These are phyloP conservation scores for Anser cygnoides DNA, from an alignment of 2,113 vertebrate genomes.

Conservation along the genomic window DNA sequence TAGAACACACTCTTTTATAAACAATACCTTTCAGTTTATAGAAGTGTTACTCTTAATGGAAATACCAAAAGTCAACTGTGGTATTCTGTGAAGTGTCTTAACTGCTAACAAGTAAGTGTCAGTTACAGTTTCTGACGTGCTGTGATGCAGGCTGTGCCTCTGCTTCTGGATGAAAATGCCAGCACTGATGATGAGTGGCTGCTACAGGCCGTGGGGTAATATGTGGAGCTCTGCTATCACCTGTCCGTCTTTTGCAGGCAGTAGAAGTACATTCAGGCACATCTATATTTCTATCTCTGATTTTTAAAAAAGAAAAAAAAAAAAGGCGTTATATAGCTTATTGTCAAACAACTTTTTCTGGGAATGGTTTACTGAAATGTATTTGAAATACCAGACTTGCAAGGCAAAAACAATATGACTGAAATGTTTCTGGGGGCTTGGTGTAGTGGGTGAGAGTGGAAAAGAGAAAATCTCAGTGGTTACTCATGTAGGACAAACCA, in stretches of 20 bases:
- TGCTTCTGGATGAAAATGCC: not conserved
- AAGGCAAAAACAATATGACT: not conserved
- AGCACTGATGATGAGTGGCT: not conserved
- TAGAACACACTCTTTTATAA: not conserved
- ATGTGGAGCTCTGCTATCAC: not conserved
- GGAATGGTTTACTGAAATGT: not conserved
- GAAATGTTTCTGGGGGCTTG: not conserved
- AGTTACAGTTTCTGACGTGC: not conserved
- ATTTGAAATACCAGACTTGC: not conserved
- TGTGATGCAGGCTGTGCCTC: not conserved
- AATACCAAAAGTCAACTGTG: not conserved
- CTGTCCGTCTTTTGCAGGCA: not conserved
- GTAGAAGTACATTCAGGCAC: not conserved
- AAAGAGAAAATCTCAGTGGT: not conserved
- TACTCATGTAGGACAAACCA: not conserved
- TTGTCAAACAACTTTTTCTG: not conserved
- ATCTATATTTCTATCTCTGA: not conserved
- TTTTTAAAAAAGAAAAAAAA: not conserved
- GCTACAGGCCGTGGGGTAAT: not conserved
- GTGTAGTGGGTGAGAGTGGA: not conserved
- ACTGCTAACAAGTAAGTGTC: not conserved
- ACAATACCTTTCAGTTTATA: not conserved
- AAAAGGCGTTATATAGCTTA: not conserved
- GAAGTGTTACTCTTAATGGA: not conserved
- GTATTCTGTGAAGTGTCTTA: not conserved